A percentile compares a stretch with the other conserved stretches of the same genome.
These are phyloP conservation scores for Drosophila fulvimacula DNA, from an alignment of 2,888 invertebrate genomes.

Conservation along the genomic window DNA sequence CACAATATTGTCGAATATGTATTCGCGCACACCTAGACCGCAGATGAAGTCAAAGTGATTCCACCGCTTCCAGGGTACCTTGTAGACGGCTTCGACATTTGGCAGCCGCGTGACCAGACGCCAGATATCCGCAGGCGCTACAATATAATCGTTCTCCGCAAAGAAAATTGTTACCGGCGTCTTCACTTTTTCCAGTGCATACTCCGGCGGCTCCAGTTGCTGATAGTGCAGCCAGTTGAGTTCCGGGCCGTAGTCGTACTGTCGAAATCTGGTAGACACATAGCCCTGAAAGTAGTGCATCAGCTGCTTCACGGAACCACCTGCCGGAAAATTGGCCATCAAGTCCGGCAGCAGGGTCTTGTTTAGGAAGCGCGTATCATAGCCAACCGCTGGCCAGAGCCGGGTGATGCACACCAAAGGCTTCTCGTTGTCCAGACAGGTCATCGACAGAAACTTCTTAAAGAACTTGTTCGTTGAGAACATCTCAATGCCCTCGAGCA, in stretches of 20 bases:
- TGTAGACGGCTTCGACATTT: slow-evolving; percentile 78
- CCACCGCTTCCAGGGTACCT: slow-evolving; percentile 83
- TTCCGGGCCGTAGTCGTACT: slow-evolving; percentile 82
- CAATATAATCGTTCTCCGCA: slow-evolving; percentile 83
- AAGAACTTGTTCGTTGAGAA: slow-evolving; percentile 83
- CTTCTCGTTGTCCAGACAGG: slow-evolving; percentile 81
- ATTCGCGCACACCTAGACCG: slow-evolving; percentile 81
- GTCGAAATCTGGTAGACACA: slow-evolving; percentile 82
- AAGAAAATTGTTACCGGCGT: slow-evolving; percentile 82
- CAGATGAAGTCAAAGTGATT: slow-evolving; percentile 84
- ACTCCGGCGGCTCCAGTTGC: slow-evolving; percentile 82
- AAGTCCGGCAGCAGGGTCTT: slow-evolving; percentile 82
- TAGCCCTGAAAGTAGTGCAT: slow-evolving; percentile 84
- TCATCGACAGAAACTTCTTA: slow-evolving; percentile 82
- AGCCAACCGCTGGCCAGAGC: slow-evolving; percentile 83
- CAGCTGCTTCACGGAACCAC: slow-evolving; percentile 83
- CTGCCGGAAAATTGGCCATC: slow-evolving; percentile 83
- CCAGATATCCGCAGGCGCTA: slow-evolving; percentile 82
- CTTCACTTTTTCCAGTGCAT: slow-evolving; percentile 76
- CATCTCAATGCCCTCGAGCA: slow-evolving; percentile 83
- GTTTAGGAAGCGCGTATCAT: slow-evolving; percentile 81
- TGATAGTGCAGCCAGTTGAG: slow-evolving; percentile 80
- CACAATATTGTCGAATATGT: slow-evolving; percentile 83
- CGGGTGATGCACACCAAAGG: slow-evolving; percentile 81
- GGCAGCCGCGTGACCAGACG: slow-evolving; percentile 75